These are phyloP conservation scores for Onychomys arenicola DNA, from an alignment of 2,797 vertebrate species.

Conservation along the genomic window DNA sequence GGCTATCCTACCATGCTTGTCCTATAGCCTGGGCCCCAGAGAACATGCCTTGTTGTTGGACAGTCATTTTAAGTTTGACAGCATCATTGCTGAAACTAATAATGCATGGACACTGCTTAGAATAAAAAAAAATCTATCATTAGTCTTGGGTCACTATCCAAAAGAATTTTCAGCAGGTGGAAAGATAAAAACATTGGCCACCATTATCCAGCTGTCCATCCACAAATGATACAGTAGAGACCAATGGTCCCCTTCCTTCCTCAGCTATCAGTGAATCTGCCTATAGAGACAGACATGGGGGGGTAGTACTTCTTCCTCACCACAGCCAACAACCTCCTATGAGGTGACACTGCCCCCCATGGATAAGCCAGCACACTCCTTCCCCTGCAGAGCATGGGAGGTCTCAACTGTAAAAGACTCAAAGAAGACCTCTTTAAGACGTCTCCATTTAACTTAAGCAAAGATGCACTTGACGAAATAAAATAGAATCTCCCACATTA, in stretches of 20 bases:
- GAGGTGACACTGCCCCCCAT: conserved; percentile 17
- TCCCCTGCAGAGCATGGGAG: conserved; percentile 18
- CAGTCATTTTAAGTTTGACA: conserved; percentile 43
- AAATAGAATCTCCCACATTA: conserved; percentile 79
- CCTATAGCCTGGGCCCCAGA: not conserved
- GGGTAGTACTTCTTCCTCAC: not conserved
- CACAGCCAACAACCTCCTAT: not conserved
- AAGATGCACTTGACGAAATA: conserved; percentile 66
- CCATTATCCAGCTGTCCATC: conserved; percentile 55
- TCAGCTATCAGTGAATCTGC: not conserved
- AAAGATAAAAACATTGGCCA: conserved; percentile 34
- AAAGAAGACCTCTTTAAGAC: conserved; percentile 66
- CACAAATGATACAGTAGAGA: conserved; percentile 25
- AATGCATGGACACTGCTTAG: not conserved
- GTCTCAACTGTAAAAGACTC: not conserved
- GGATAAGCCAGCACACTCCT: conserved; percentile 30
- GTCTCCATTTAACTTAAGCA: conserved; percentile 48
- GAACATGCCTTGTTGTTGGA: not conserved
- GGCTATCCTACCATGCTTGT: not conserved
- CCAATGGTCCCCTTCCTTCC: not conserved
- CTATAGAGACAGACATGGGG: not conserved
- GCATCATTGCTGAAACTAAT: conserved; percentile 50
- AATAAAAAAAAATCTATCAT: not conserved
- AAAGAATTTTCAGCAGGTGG: conserved; percentile 11
- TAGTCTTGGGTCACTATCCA: conserved; percentile 1